Base-by-base conservation (phyloP, 2,797 vertebrate species). In the Urocyon cinereoargenteus region DNA sequence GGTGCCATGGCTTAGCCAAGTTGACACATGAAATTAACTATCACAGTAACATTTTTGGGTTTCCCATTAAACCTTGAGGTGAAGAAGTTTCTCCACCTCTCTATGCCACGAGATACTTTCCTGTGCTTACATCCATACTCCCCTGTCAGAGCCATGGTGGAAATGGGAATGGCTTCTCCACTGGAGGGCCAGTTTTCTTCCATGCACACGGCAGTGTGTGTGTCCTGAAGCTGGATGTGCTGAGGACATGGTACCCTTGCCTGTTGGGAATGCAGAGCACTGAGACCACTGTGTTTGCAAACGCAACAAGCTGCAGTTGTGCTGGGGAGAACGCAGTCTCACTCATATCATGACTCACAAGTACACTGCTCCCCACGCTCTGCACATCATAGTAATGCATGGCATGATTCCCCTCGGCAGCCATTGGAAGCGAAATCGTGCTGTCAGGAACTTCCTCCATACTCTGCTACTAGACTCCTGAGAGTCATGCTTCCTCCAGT, bases 311-410 rank as follows among this genome's bases (percentile, higher is more conserved):
- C 70, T 55, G 3, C 22, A 1, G 16, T 2, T n/a, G 36, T 59
- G 81, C 82, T 14, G 26, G 15, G 59, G 61, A 90, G 51, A 59
- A 5, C 49, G 19, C 13, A 3, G 49, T 4, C 66, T 51, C 31
- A 2, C 12, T 77, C n/a, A 3, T 0, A 3, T 6, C 1, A 0
- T 1, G 6, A 49, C 62, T 59, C 77, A 4, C 0, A 0, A 3
- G 55, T 13, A 14, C 1, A 0, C 36, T 1, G 2, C 31, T 24
- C 34, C 36, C 5, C 0, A 3, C 2, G 4, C n/a, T 64, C 4
- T 6, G 53, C 40, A 12, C 81, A 19, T 28, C 3, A 3, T 5
- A 5, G 16, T 5, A 5, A 19, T 13, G 0, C 2, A 0, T 0
- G 7, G 40, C 2, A 2, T 5, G 0, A 2, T 15, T 31, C 11